These are phyloP conservation scores for Peromyscus californicus DNA, from an alignment of 2,113 vertebrate species.

Conservation along the genomic window DNA sequence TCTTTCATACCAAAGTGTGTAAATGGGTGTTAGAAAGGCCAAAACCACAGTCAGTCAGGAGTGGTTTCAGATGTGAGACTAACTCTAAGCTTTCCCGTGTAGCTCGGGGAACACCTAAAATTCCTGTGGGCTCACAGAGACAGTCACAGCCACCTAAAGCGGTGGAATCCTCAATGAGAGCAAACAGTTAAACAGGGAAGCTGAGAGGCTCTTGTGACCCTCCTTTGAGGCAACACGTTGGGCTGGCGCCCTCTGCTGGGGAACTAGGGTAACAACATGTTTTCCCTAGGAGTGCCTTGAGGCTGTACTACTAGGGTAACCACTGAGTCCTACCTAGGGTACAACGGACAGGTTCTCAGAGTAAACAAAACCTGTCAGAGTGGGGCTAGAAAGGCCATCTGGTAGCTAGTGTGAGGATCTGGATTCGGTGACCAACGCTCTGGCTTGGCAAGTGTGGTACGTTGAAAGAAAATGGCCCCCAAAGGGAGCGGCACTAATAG, in stretches of 20 bases:
- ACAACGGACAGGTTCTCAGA: background rate
- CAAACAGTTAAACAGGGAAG: rapidly evolving
- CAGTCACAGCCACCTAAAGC: background rate
- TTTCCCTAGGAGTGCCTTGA: rapidly evolving
- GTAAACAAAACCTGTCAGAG: background rate
- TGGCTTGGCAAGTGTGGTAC: background rate
- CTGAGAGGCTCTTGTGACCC: rapidly evolving
- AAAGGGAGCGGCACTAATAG: background rate
- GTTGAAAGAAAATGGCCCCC: background rate
- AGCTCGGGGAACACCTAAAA: background rate
- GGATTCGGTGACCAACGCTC: background rate
- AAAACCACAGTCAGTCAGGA: background rate
- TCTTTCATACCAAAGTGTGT: background rate
- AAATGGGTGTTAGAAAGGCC: background rate
- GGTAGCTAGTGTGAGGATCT: background rate
- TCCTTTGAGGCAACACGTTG: rapidly evolving
- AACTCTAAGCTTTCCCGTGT: background rate
- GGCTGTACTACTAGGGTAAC: no score
- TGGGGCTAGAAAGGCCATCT: background rate
- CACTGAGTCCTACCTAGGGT: background rate
- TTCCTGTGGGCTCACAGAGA: background rate
- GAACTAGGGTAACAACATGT: rapidly evolving
- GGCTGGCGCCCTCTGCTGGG: conserved; percentile 16
- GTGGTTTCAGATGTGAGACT: background rate
- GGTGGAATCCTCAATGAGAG: background rate